Evolutionary conservation across 2,797 vertebrate genomes (phyloP).

Genomic region (Myotis vivesi): DNA sequence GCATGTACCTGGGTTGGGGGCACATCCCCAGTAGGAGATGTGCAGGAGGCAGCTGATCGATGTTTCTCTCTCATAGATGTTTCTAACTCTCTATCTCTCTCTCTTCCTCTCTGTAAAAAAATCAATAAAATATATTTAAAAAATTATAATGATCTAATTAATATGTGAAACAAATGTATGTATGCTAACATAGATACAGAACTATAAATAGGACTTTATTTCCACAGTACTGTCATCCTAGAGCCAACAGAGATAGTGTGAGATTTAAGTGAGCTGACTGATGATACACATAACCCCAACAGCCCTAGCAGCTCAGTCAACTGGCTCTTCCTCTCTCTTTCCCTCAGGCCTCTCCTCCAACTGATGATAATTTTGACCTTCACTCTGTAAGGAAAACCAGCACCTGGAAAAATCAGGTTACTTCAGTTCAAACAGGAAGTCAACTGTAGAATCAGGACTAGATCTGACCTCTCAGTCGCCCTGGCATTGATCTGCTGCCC

Average conservation of each 20-base stretch:
- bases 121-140: too few species aligned
- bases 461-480: not conserved
- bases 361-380: slow-evolving; percentile 59
- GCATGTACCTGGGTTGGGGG: too few species aligned
- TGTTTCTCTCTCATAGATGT: too few species aligned
- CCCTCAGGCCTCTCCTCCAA: slow-evolving; percentile 29
- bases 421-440: slow-evolving; percentile 18
- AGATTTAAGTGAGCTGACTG: not conserved
- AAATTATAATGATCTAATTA: not conserved
- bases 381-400: not conserved
- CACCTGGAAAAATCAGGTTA: slow-evolving; percentile 11
- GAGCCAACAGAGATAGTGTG: not conserved
- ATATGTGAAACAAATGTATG: not conserved
- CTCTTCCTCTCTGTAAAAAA: too few species aligned
- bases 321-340: not conserved
- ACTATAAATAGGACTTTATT: not conserved
- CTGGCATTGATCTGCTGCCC: not conserved
- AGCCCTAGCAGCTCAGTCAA: not conserved
- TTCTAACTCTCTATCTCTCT: too few species aligned
- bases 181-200: not conserved
- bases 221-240: not conserved
- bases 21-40: too few species aligned
- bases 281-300: not conserved
- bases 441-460: not conserved
- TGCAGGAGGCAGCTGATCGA: too few species aligned